Percentiles rank a stretch among this genome's conserved stretches.
Evolutionary conservation across 2,888 invertebrate genomes (phyloP).

Genomic region (Embidobia sp.): DNA sequence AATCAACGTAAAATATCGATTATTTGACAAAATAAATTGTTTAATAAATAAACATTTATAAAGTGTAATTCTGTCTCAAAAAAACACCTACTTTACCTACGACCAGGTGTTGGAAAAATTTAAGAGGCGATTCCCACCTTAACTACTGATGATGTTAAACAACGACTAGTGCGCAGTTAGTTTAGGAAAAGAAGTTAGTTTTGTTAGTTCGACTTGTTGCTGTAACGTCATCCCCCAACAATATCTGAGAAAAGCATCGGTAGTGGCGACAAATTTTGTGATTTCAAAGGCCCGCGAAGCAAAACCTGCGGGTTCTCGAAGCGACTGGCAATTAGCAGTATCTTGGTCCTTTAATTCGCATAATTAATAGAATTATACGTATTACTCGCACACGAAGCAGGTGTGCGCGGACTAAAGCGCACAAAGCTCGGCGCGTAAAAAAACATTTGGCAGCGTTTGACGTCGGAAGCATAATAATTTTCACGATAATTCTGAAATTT

Average conservation of each 20-base stretch:
- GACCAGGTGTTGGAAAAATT: no score
- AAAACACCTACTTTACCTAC: no score
- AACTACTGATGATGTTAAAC: background rate
- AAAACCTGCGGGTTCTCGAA: no score
- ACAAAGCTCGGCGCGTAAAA: slow-evolving; percentile 5
- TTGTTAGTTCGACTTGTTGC: slow-evolving; percentile 16
- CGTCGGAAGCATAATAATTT: slow-evolving; percentile 48
- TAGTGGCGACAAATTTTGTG: slow-evolving; percentile 2
- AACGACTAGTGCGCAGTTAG: slow-evolving; percentile 13
- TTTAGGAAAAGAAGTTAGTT: slow-evolving; percentile 10
- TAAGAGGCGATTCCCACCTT: background rate
- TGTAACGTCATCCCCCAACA: slow-evolving; percentile 43
- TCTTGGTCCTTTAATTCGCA: slow-evolving; percentile 2
- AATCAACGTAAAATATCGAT: no score
- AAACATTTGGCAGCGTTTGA: slow-evolving; percentile 39
- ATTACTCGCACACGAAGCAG: slow-evolving; percentile 4
- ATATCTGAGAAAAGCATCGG: slow-evolving; percentile 51
- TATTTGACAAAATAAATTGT: no score
- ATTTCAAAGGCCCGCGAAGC: no score
- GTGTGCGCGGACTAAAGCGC: no score
- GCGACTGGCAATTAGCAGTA: background rate
- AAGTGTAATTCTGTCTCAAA: no score
- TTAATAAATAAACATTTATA: no score
- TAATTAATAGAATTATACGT: slow-evolving; percentile 28
- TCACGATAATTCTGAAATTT: slow-evolving; percentile 60